Conservation (phyloP, 1,140 invertebrate species). For the Leptinotarsa undecemlineata region DNA sequence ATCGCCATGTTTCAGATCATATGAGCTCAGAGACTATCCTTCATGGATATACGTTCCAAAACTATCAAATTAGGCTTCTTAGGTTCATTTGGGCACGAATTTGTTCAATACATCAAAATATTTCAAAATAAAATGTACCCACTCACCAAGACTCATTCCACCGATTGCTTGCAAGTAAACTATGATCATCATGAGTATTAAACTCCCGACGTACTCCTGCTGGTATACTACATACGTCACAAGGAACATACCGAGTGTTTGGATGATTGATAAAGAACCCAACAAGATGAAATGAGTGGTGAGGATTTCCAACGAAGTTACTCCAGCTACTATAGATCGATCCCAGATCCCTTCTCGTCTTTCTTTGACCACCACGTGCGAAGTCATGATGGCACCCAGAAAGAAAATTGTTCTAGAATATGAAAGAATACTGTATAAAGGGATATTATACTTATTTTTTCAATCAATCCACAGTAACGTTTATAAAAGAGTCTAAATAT, state of each 20-base stretch:
- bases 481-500: not conserved
- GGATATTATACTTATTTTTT: not conserved
- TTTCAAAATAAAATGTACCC: not conserved
- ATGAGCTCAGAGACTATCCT: too few species aligned
- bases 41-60: too few species aligned
- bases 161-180: constrained; percentile 56
- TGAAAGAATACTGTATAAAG: not conserved
- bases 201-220: constrained; percentile 55
- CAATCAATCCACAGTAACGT: not conserved
- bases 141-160: constrained; percentile 60
- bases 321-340: constrained; percentile 74
- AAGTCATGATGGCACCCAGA: constrained; percentile 76
- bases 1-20: too few species aligned
- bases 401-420: constrained; percentile 70
- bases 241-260: constrained; percentile 61
- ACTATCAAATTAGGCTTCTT: constrained; percentile 1
- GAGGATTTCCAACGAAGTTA: constrained; percentile 59
- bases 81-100: not conserved
- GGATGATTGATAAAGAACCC: constrained; percentile 67
- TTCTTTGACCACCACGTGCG: constrained; percentile 79
- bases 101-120: constrained; percentile 35
- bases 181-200: constrained; percentile 42
- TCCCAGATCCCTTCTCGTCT: constrained; percentile 79
- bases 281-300: constrained; percentile 80
- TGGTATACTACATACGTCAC: constrained; percentile 57